Conservation (phyloP, 2,113 vertebrate species). For the Zeus faber region DNA sequence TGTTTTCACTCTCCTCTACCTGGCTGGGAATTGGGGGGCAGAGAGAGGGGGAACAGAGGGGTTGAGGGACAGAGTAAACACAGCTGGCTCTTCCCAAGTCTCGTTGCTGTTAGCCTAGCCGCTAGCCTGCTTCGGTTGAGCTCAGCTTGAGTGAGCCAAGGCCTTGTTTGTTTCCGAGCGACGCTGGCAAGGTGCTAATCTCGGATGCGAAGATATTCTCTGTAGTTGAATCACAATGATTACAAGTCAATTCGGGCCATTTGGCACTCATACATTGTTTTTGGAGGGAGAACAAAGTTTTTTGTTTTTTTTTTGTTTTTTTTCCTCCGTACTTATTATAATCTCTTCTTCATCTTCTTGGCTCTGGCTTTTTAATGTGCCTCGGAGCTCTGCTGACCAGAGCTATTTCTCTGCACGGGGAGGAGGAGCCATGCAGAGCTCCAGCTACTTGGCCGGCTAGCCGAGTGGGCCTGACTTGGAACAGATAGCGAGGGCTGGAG, state of each 20-base stretch:
- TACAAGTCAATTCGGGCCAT: background rate
- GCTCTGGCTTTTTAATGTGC: conserved; percentile 31
- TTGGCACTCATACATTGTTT: too few relatives aligned
- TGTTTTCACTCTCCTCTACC: conserved; percentile 24
- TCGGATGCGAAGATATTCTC: conserved; percentile 17
- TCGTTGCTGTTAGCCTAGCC: conserved; percentile 19
- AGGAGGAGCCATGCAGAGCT: conserved; percentile 42
- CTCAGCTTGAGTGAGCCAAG: conserved; percentile 8
- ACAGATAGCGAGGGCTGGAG: conserved; percentile 48
- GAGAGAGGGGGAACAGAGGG: conserved; percentile 32
- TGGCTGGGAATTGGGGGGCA: conserved; percentile 47
- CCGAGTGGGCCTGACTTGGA: conserved; percentile 52
- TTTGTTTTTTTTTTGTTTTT: background rate
- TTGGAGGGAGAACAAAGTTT: conserved; percentile 14
- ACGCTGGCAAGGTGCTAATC: background rate
- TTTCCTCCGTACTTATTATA: conserved; percentile 10
- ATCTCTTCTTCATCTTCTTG: conserved; percentile 21
- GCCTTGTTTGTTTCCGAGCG: conserved; percentile 19
- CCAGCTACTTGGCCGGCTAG: conserved; percentile 46
- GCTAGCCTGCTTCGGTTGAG: background rate
- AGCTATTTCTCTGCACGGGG: conserved; percentile 54
- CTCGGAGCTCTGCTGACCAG: conserved; percentile 23
- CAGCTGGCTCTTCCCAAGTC: conserved; percentile 46
- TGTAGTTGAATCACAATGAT: conserved; percentile 11
- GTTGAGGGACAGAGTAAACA: conserved; percentile 52